These are phyloP conservation scores for Rhinolophus sinicus DNA, from an alignment of 2,113 vertebrate species.

Conservation along the genomic window DNA sequence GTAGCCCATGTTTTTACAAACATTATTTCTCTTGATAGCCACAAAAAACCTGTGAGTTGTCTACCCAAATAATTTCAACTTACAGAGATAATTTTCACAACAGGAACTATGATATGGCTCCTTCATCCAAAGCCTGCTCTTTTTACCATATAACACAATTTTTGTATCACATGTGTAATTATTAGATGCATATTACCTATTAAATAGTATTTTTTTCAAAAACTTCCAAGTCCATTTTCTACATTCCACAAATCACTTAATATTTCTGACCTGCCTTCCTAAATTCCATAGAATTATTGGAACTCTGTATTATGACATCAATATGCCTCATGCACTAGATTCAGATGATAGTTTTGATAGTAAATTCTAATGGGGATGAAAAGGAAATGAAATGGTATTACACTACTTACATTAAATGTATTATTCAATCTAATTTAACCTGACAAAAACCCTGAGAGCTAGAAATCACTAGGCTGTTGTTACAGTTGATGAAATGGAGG, in stretches of 20 bases:
- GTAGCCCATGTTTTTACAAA: not conserved
- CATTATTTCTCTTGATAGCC: not conserved
- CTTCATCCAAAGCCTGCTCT: not conserved
- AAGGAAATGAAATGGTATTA: not conserved
- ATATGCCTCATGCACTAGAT: not conserved
- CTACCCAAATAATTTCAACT: not conserved
- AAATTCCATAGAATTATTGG: not conserved
- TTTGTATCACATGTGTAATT: not conserved
- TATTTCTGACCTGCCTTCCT: not conserved
- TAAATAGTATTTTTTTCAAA: not conserved
- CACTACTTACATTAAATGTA: not conserved
- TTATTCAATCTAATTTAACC: conserved; percentile 30
- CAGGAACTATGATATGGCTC: not conserved
- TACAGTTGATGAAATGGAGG: not conserved
- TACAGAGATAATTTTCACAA: not conserved
- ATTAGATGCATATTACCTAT: not conserved
- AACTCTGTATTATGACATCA: not conserved
- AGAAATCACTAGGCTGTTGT: not conserved
- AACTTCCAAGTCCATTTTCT: not conserved
- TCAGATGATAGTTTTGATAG: not conserved
- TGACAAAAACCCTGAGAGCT: not conserved
- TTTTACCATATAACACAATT: not conserved
- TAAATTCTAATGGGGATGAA: not conserved
- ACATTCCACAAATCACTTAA: not conserved
- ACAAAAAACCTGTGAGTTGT: not conserved